Percentiles rank a stretch among this genome's conserved stretches.
Evolutionary conservation across 1,140 invertebrate genomes (phyloP).

Genomic region (Ooceraea biroi): DNA sequence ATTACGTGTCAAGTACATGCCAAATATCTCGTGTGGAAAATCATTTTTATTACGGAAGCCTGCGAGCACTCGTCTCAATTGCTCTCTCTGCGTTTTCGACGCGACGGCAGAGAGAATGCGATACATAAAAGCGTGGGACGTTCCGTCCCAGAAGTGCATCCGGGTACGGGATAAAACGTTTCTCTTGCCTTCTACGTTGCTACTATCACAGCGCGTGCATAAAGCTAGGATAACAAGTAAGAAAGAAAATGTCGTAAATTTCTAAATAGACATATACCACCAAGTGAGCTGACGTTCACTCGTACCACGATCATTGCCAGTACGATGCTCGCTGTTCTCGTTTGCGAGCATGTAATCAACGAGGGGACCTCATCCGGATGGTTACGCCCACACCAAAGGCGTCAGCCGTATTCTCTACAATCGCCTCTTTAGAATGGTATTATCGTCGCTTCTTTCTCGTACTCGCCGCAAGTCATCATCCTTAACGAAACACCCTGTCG

Average conservation of each 20-base stretch:
- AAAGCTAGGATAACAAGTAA: too few species aligned
- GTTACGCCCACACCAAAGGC: slow-evolving; percentile 89
- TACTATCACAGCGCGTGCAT: too few species aligned
- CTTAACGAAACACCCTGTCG: slow-evolving; percentile 26
- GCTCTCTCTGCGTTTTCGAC: slow-evolving; percentile 79
- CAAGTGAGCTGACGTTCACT: slow-evolving; percentile 87
- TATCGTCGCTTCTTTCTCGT: background rate
- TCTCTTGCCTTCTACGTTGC: too few species aligned
- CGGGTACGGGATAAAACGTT: slow-evolving; percentile 84
- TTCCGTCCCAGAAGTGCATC: slow-evolving; percentile 87
- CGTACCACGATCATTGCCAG: slow-evolving; percentile 89
- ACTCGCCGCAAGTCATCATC: slow-evolving; percentile 12
- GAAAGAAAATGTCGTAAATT: too few species aligned
- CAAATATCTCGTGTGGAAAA: slow-evolving; percentile 1
- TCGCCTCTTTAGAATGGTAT: slow-evolving; percentile 89
- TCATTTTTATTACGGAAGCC: slow-evolving; percentile 86
- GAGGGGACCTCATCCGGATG: slow-evolving; percentile 89
- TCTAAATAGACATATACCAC: slow-evolving; percentile 88
- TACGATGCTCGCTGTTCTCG: slow-evolving; percentile 87
- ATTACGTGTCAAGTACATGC: background rate
- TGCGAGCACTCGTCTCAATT: slow-evolving; percentile 82
- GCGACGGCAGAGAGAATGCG: slow-evolving; percentile 69
- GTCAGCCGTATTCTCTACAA: slow-evolving; percentile 90
- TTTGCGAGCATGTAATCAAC: slow-evolving; percentile 88
- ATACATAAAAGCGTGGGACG: slow-evolving; percentile 90